Base-by-base conservation (phyloP, 2,113 vertebrate species). In the Tachysurus fulvidraco region DNA sequence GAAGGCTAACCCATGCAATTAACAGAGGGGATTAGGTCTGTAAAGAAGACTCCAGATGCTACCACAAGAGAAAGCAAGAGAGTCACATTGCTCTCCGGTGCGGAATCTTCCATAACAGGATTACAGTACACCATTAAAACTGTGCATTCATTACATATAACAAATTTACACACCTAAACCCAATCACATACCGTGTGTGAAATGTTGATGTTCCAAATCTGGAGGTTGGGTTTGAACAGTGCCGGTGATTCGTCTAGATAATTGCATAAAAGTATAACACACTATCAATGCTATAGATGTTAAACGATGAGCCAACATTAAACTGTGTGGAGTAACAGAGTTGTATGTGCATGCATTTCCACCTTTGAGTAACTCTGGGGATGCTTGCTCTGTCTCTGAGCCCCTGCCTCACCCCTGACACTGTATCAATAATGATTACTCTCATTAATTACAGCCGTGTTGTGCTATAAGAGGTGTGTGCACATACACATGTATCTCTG, bases 1-100 rank as follows among this genome's bases (percentile, higher is more conserved):
- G 85, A 88, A 90, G 74, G 85, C 88, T 88, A 89, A 89, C 85
- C 88, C 88, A 87, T 84, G 87, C 86, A 87, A 90, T 90, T 90
- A 89, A 82, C 88, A 69, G 78, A 76, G 82, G 77, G 84, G 81
- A 89, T 90, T 87, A 87, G 88, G 83, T 85, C 83, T 88, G 86
- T 83, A 87, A 88, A 87, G 73, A 79, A 81, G 67, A 60, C 65
- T 84, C 60, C 89, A 89, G 86, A 89, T 88, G 88, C 89, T 87
- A 82, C 84, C 83, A 85, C 55, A 74, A n/a, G 60, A 71, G 80
- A 77, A 85, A 79, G n/a, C 23, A 55, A 73, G 41, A 67, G 23
- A 64, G 23, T 60, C 64, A 65, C 50, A 46, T 67, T 62, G 69
- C 67, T 65, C 79, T 64, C 25, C 69, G 44, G 30, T 78, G 14